A percentile compares a stretch with the other conserved stretches of the same genome.
Evolutionary conservation across 2,113 vertebrate species (phyloP).

Genomic region (Columba livia): DNA sequence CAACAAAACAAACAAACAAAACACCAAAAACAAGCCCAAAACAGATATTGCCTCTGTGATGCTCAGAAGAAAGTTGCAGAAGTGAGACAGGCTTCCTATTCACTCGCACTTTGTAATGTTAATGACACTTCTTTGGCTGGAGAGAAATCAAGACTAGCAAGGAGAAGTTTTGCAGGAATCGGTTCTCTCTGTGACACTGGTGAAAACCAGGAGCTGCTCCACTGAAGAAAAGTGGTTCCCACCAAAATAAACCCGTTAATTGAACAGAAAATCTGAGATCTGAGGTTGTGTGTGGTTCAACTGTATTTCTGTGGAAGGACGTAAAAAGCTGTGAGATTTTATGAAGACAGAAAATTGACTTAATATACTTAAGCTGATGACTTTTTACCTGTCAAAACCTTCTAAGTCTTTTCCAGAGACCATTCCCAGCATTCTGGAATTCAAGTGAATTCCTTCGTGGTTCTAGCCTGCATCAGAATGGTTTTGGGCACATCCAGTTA

Average conservation of each 20-base stretch:
- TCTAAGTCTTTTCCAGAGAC: neutral
- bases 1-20: too few species aligned
- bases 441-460: neutral
- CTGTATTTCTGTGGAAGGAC: neutral
- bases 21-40: neutral
- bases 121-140: neutral
- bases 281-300: neutral
- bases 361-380: slow-evolving; percentile 4
- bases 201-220: neutral
- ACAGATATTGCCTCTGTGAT: neutral
- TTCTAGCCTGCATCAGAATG: neutral
- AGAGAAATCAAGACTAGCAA: neutral
- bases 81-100: neutral
- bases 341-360: slow-evolving; percentile 21
- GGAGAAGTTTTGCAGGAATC: neutral
- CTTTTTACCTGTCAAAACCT: neutral
- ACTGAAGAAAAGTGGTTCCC: neutral
- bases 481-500: neutral
- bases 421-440: neutral
- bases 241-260: neutral
- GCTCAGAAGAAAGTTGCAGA: neutral
- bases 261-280: neutral
- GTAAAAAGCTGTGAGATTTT: slow-evolving; percentile 1
- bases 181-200: neutral
- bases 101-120: neutral